Percentiles rank a stretch among this genome's conserved stretches.
Conservation (phyloP, 2,113 vertebrate genomes). For the Alexandromys fortis region DNA sequence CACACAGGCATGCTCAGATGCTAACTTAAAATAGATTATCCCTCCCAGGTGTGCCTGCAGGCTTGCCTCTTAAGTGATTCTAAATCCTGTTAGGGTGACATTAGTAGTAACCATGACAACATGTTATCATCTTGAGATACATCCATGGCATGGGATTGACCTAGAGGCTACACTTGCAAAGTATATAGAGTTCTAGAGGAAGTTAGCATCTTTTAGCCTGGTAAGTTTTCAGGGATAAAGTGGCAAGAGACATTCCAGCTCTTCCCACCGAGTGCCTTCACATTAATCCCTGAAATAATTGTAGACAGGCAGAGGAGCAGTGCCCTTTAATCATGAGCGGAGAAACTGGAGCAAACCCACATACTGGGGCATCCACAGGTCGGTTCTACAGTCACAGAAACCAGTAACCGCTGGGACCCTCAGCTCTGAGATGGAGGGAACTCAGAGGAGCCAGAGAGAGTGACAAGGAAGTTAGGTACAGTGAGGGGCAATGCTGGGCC, state of each 20-base stretch:
- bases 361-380: fast-evolving
- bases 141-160: not conserved
- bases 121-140: not conserved
- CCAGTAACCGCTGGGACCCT: not conserved
- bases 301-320: not conserved
- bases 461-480: not conserved
- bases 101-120: not conserved
- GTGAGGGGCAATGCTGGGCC: not conserved
- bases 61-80: not conserved
- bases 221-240: not conserved
- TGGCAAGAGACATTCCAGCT: fast-evolving
- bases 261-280: not conserved
- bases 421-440: not conserved
- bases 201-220: not conserved
- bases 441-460: not conserved
- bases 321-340: not conserved
- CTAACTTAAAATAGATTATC: not conserved
- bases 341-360: not conserved
- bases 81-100: not conserved
- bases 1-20: not conserved
- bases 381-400: not conserved
- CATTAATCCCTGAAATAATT: constrained; percentile 21
- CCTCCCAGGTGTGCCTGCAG: not conserved
- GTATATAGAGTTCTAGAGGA: not conserved
- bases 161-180: not conserved